These are phyloP conservation scores for Sinonovacula constricta DNA, from an alignment of 1,140 invertebrate species.

Conservation along the genomic window DNA sequence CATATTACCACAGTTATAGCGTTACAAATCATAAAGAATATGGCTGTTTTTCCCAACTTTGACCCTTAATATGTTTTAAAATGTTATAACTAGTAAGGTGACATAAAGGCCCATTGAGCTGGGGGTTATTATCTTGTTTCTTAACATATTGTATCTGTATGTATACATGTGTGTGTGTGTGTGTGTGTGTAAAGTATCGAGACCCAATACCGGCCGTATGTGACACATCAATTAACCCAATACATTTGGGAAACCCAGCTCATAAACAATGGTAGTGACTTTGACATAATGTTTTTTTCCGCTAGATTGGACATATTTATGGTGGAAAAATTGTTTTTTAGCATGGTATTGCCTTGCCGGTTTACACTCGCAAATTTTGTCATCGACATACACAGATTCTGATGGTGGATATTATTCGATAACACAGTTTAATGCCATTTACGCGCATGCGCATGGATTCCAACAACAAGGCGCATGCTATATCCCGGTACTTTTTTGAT, in stretches of 20 bases:
- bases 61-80: no score
- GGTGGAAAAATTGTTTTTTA: conserved; percentile 11
- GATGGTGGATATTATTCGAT: conserved; percentile 14
- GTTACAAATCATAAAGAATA: no score
- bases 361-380: conserved; percentile 16
- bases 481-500: no score
- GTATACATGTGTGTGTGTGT: conserved; percentile 4
- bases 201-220: conserved; percentile 5
- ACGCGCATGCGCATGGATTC: conserved; percentile 14
- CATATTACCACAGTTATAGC: no score
- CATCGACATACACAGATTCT: conserved; percentile 15
- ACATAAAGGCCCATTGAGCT: no score
- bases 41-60: no score
- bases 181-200: background rate
- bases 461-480: no score
- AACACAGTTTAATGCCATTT: conserved; percentile 12
- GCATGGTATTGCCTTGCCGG: conserved; percentile 17
- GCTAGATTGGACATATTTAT: conserved; percentile 14
- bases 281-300: conserved; percentile 16
- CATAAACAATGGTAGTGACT: conserved; percentile 13
- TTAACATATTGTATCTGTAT: no score
- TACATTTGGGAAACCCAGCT: conserved; percentile 16
- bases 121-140: no score
- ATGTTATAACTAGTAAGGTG: no score
- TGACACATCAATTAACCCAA: conserved; percentile 6